phyloP scores from a whole-genome alignment of 2,888 invertebrate species.

The Parnassius glacialis region DNA sequence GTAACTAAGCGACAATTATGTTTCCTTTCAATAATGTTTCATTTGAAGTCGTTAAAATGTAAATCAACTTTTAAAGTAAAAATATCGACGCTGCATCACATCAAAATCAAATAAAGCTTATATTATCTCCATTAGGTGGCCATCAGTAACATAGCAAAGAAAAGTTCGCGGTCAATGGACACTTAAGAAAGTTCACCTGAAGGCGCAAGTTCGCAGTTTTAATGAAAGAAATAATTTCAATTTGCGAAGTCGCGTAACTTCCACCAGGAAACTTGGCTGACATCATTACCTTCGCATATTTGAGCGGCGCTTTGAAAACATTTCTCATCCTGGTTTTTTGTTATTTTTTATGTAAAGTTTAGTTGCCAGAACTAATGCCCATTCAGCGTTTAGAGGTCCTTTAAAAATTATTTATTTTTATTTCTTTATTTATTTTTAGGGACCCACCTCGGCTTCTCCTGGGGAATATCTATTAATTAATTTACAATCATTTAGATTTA shows the following conservation, averaged over 20 bases:
- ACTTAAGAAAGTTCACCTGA: conserved; percentile 70
- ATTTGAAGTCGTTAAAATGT: too few species aligned
- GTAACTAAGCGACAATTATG: too few species aligned
- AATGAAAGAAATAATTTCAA: conserved; percentile 80
- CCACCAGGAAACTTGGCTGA: conserved; percentile 46
- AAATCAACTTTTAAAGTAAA: too few species aligned
- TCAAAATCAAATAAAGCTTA: background rate
- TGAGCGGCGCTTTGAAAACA: conserved; percentile 53
- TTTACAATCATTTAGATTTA: too few species aligned
- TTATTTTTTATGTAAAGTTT: conserved; percentile 1
- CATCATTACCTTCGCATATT: conserved; percentile 71
- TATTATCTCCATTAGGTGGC: conserved; percentile 4
- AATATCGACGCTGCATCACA: background rate
- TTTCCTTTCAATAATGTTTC: too few species aligned
- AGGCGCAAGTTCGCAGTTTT: conserved; percentile 61
- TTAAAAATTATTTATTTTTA: too few species aligned
- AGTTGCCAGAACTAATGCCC: background rate
- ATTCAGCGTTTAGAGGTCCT: too few species aligned
- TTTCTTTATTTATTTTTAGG: too few species aligned
- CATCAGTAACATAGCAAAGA: conserved; percentile 11
- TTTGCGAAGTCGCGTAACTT: conserved; percentile 55
- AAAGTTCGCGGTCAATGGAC: conserved; percentile 57
- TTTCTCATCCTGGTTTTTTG: conserved; percentile 21
- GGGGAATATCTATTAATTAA: too few species aligned
- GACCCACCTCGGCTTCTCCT: too few species aligned